Base-by-base conservation (phyloP, 2,797 vertebrate species). In the Brachyalestes nurse region DNA sequence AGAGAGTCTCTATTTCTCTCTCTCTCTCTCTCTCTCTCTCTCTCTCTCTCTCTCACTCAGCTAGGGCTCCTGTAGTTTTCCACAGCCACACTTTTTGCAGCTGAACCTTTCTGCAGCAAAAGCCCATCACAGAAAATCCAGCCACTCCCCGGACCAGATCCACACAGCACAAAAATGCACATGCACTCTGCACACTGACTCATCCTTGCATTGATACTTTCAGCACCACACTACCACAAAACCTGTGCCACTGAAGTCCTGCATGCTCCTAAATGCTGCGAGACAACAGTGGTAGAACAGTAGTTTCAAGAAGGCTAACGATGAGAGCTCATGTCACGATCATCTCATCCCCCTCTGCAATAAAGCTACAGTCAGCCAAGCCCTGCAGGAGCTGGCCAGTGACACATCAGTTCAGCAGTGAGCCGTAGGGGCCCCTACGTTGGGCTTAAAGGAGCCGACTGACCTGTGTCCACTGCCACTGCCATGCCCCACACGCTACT, bases 401-500 rank as follows among this genome's bases (percentile, higher is more conserved):
- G 72, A 67, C 72, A 72, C 79, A 78, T 77, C 55, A 34, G 64
- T 60, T 72, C 66, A 78, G 71, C 61, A 67, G 49, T 61, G 34
- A 92, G 90, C 86, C 88, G 69, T 83, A 49, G 87, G 90, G 90
- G 23, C n/a, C 61, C 82, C 47, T 57, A 72, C 89, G 64, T 79
- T n/a, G 61, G 83, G 75, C 72, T 78, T 80, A 84, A 79, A 71
- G 62, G 58, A 80, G 79, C 82, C 88, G 92, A 97, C 96, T 95
- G 93, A 98, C 97, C 97, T 98, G 95, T 92, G 95, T 96, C 95
- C 93, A 92, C 81, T 90, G 93, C 84, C 92, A 92, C 92, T 91
- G 90, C 85, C 90, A 91, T 93, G 93, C 91, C 96, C 93, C 94
- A 91, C 83, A 92, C 89, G 64, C 69, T 93, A 92, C 90, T 88